Conservation (phyloP, 1,140 invertebrate genomes). For the Drosophila willistoni region DNA sequence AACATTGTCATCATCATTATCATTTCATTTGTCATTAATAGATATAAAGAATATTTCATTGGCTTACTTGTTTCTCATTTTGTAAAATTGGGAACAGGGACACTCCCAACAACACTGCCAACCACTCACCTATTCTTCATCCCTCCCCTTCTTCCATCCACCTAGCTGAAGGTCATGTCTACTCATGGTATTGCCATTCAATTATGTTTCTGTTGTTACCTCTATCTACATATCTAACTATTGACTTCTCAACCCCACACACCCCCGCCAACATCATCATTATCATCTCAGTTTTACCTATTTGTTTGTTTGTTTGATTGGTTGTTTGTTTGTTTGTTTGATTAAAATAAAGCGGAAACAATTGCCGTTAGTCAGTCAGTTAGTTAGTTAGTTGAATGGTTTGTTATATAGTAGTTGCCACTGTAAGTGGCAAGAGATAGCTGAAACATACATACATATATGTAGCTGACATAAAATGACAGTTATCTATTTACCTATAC, state of each 20-base stretch:
- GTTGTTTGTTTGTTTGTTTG: conserved; percentile 7
- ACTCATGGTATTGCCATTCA: conserved; percentile 43
- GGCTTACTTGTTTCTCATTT: not conserved
- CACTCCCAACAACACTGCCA: not conserved
- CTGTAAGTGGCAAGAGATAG: not conserved
- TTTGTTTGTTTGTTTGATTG: not conserved
- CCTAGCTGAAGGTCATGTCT: conserved; percentile 38
- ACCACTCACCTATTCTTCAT: not conserved
- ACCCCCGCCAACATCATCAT: not conserved
- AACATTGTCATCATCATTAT: not conserved
- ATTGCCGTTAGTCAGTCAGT: not conserved
- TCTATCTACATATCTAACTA: not conserved
- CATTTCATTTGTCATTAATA: conserved; percentile 3
- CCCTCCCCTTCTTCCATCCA: not conserved
- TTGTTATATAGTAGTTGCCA: conserved; percentile 5
- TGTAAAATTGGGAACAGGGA: conserved; percentile 3
- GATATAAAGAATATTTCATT: conserved; percentile 4
- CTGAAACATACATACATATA: too few species aligned
- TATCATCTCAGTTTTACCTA: not conserved
- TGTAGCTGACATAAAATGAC: not conserved
- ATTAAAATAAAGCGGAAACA: not conserved
- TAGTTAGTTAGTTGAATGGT: not conserved
- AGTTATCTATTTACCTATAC: conserved; percentile 15
- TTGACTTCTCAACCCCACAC: not conserved
- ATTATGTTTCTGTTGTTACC: conserved; percentile 35